Evolutionary conservation across 1,140 invertebrate genomes (phyloP), one percentile per base, ranked within the genome.

Genomic region (Hypsibius dujardini): DNA sequence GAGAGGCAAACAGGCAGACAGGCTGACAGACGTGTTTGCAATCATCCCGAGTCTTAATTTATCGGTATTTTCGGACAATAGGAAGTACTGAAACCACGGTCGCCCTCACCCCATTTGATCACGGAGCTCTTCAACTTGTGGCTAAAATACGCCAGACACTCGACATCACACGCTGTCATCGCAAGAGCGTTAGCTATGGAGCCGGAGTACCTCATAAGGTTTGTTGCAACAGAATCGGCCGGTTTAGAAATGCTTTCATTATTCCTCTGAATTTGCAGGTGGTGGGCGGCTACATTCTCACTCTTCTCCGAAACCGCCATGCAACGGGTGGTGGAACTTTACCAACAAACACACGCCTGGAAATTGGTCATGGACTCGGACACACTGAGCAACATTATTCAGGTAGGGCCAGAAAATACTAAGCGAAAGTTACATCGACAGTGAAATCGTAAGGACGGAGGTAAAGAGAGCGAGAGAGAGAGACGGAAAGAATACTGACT

Each of bases 281-380:
- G 62, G 62, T 67, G 62, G 62, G 62, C 62, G 45, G 62, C 62
- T 67, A 67, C 62, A 7, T 67, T 67, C 42, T 67, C 62, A 7
- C 42, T 67, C 12, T 67, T 67, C 42, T 67, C 62, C 12, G 62
- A 67, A 67, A 67, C 62, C 7, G 62, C 62, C 62, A 67, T 67
- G 62, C 62, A 67, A 3, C 12, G 45, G 45, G 42, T 45, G 7
- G 12, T 15, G 3, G 62, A 67, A 45, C 42, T 67, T 7, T 67
- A 67, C 42, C 12, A 12, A 15, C 12, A 15, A 3, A 67, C 62
- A 42, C 42, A 15, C 42, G 45, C 62, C 12, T 67, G 62, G 62
- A 67, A 67, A 67, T 42, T 67, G 12, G 62, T 67, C 62, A 67
- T 67, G 12, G 62, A 67, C 12, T 67, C 62, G 12, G 62, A 67